Evolutionary conservation across 2,888 invertebrate genomes (phyloP).

Genomic region (Brassicogethes aeneus): DNA sequence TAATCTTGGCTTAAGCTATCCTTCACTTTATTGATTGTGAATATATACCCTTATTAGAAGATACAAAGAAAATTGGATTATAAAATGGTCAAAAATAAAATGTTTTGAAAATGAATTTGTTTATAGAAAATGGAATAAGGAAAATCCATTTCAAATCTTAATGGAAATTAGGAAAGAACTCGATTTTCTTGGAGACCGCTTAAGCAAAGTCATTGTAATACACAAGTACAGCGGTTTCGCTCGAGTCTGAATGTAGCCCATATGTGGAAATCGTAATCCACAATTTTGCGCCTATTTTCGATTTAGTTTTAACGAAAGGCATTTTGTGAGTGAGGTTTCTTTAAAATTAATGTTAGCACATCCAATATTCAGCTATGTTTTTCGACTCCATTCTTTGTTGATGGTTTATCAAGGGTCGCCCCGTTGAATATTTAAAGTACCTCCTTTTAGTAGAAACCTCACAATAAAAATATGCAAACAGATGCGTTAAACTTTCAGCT

Average conservation of each 20-base stretch:
- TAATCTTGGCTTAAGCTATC: too few relatives aligned
- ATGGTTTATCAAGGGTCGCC: constrained; percentile 1
- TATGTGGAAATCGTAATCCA: background rate
- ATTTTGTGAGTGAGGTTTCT: background rate
- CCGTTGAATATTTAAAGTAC: constrained; percentile 6
- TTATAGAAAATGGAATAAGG: too few relatives aligned
- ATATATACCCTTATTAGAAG: too few relatives aligned
- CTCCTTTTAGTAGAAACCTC: constrained; percentile 2
- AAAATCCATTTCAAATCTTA: background rate
- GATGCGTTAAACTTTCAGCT: constrained; percentile 13
- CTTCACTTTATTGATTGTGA: too few relatives aligned
- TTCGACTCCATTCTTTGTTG: background rate
- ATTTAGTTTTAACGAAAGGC: background rate
- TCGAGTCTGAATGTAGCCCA: background rate
- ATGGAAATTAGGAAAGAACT: background rate
- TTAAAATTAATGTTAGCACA: background rate
- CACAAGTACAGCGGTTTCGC: background rate
- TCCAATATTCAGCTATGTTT: background rate
- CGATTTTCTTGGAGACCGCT: background rate
- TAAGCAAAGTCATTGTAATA: background rate
- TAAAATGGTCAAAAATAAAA: too few relatives aligned
- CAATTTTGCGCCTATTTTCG: background rate
- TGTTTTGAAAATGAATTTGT: too few relatives aligned
- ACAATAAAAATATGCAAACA: constrained; percentile 16
- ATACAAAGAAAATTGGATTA: too few relatives aligned